Percentiles rank a stretch among this genome's conserved stretches.
phyloP scores from a whole-genome alignment of 1,140 invertebrate genomes.

The Drosophila kohkoa region DNA sequence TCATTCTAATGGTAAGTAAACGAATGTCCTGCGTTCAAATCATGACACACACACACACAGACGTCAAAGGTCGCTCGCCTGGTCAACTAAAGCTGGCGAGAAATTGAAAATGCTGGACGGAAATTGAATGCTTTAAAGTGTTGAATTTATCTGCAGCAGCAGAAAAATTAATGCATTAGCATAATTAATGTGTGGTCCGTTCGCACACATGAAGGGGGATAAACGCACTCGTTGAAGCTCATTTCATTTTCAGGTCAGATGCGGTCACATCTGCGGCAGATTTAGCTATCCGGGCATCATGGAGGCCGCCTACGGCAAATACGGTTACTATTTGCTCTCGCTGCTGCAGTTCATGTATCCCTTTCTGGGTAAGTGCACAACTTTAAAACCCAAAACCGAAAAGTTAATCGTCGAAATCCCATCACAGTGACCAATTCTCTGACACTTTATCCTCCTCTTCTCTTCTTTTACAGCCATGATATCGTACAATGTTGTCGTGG shows the following conservation, averaged over 20 bases:
- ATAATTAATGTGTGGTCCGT: constrained; percentile 32
- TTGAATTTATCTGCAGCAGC: background rate
- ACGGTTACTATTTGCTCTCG: constrained; percentile 92
- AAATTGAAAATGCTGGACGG: constrained; percentile 44
- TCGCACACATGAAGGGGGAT: background rate
- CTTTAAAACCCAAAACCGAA: background rate
- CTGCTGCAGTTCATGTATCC: constrained; percentile 94
- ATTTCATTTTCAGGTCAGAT: constrained; percentile 85
- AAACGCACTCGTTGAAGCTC: constrained; percentile 22
- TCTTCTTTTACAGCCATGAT: constrained; percentile 91
- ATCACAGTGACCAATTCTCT: constrained; percentile 5
- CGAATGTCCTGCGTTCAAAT: background rate
- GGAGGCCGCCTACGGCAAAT: constrained; percentile 92
- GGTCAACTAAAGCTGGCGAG: constrained; percentile 22
- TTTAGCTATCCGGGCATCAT: constrained; percentile 95
- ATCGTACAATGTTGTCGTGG: constrained; percentile 95
- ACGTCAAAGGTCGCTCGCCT: background rate
- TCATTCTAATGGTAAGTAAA: constrained; percentile 91
- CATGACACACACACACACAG: background rate
- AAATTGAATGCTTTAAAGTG: constrained; percentile 38
- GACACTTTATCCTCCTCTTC: background rate
- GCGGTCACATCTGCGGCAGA: constrained; percentile 91
- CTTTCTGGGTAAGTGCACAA: constrained; percentile 90
- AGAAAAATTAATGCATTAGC: constrained; percentile 33
- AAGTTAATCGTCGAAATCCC: constrained; percentile 26